phyloP scores from a whole-genome alignment of 1,140 invertebrate genomes.

The Dinothrombium tinctorium region DNA sequence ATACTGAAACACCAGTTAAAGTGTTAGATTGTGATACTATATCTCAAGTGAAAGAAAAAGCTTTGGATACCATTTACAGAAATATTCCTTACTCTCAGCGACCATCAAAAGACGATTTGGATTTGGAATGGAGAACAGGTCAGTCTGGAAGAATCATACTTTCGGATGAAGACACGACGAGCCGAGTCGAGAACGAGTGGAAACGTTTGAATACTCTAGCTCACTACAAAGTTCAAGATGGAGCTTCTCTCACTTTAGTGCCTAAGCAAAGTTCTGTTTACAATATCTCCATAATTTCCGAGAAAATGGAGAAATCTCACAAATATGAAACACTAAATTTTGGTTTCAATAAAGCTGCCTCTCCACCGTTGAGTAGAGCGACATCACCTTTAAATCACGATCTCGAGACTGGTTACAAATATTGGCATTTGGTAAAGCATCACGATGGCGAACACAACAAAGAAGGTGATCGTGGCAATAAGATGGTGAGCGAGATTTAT shows the following conservation, averaged over 20 bases:
- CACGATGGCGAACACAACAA: constrained; percentile 78
- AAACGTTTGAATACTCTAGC: constrained; percentile 86
- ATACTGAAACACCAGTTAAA: constrained; percentile 42
- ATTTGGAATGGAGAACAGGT: constrained; percentile 85
- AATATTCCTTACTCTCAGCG: constrained; percentile 85
- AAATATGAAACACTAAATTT: constrained; percentile 60
- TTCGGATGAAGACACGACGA: constrained; percentile 89
- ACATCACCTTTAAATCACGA: constrained; percentile 70
- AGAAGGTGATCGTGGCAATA: constrained; percentile 83
- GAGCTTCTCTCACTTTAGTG: constrained; percentile 73
- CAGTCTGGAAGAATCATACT: constrained; percentile 55
- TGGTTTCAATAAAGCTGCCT: constrained; percentile 5
- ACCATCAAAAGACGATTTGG: constrained; percentile 79
- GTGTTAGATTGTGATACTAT: constrained; percentile 98
- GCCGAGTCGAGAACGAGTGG: constrained; percentile 86
- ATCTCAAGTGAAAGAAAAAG: constrained; percentile 96
- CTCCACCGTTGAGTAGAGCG: constrained; percentile 52
- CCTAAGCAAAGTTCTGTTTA: constrained; percentile 64
- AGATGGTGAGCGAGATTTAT: constrained; percentile 99
- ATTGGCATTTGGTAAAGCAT: constrained; percentile 33
- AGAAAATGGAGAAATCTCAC: constrained; percentile 33
- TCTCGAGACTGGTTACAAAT: constrained; percentile 23
- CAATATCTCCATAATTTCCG: constrained; percentile 78
- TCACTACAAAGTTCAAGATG: constrained; percentile 88
- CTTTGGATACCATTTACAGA: constrained; percentile 86